Percentiles rank a stretch among this genome's conserved stretches.
These are phyloP conservation scores for Chrosomus eos DNA, from an alignment of 2,797 vertebrate species.

Conservation along the genomic window DNA sequence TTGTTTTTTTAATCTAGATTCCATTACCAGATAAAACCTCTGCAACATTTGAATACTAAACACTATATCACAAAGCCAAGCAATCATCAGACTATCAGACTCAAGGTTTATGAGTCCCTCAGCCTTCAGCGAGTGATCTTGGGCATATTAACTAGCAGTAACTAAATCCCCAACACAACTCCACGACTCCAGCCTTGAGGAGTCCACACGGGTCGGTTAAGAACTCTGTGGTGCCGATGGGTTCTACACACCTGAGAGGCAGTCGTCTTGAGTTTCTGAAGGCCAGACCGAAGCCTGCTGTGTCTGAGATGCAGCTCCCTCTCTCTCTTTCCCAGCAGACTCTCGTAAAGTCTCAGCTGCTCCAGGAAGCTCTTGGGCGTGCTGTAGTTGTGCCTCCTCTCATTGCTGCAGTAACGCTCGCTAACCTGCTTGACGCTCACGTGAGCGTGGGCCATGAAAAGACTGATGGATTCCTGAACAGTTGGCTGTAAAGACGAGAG, in stretches of 20 bases:
- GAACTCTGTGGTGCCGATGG: conserved; percentile 26
- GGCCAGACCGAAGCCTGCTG: conserved; percentile 78
- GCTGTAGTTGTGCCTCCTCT: conserved; percentile 83
- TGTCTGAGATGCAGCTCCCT: conserved; percentile 74
- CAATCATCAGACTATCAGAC: conserved; percentile 44
- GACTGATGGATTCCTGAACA: conserved; percentile 83
- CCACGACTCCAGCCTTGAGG: conserved; percentile 28
- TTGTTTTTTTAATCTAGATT: conserved; percentile 40
- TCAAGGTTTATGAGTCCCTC: conserved; percentile 43
- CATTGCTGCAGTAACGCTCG: conserved; percentile 80
- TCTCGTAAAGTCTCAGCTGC: conserved; percentile 83
- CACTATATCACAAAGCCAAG: conserved; percentile 34
- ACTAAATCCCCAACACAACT: conserved; percentile 26
- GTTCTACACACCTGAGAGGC: conserved; percentile 78
- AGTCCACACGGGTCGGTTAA: neutral
- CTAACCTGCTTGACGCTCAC: conserved; percentile 82
- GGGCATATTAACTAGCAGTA: conserved; percentile 40
- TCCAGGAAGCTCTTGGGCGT: conserved; percentile 87
- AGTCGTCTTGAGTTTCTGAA: conserved; percentile 83
- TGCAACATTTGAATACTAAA: conserved; percentile 59
- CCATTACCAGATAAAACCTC: conserved; percentile 57
- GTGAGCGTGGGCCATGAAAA: conserved; percentile 87
- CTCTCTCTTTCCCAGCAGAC: conserved; percentile 80
- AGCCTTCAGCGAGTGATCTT: conserved; percentile 13
- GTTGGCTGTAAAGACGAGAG: conserved; percentile 78